phyloP scores from a whole-genome alignment of 2,113 vertebrate species.

The Etia nguti region DNA sequence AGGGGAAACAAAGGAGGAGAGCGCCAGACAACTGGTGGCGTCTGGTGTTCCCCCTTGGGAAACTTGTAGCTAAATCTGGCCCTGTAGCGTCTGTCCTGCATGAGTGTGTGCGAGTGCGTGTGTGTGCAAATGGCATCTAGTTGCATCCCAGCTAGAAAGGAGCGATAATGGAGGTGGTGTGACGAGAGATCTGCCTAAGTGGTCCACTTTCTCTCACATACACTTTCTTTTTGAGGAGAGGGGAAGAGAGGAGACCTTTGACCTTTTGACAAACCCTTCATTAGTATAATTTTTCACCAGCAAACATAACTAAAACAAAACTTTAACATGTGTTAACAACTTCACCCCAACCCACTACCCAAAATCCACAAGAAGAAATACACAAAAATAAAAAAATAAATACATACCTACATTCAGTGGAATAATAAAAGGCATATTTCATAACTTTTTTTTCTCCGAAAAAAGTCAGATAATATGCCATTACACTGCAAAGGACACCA shows the following conservation, averaged over 20 bases:
- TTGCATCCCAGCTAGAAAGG: conserved; percentile 50
- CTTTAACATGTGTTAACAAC: background rate
- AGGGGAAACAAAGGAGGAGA: conserved; percentile 36
- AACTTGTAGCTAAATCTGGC: conserved; percentile 69
- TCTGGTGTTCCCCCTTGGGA: conserved; percentile 61
- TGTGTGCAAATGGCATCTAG: conserved; percentile 53
- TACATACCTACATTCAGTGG: background rate
- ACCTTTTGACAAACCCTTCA: background rate
- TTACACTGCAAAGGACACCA: background rate
- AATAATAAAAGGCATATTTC: background rate
- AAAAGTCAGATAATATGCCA: background rate
- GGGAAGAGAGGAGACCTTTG: background rate
- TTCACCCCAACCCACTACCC: background rate
- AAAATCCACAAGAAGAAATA: background rate
- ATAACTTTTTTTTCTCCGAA: background rate
- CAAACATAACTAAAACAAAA: background rate
- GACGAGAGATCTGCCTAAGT: conserved; percentile 44
- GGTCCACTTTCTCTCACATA: conserved; percentile 24
- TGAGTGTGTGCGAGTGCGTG: conserved; percentile 8
- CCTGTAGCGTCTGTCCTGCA: conserved; percentile 56
- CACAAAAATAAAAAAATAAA: background rate
- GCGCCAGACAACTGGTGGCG: conserved; percentile 61
- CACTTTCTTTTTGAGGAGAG: background rate
- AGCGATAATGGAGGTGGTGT: conserved; percentile 58
- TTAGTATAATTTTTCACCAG: background rate